Conservation (phyloP, 2,888 invertebrate genomes). For the Ophion costatus region DNA sequence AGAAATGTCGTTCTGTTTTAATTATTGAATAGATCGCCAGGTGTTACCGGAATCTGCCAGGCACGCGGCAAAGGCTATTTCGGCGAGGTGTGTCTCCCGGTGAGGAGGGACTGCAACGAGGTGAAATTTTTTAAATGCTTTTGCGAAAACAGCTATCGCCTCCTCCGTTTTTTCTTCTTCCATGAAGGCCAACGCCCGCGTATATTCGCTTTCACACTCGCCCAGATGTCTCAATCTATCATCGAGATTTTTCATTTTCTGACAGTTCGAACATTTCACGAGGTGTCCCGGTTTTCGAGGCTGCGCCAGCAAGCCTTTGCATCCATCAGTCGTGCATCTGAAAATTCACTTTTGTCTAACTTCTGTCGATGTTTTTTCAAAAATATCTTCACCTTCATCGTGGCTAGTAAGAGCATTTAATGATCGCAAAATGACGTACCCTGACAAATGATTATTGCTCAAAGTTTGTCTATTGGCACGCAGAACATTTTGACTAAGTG, state of each 20-base stretch:
- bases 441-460: background rate
- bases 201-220: slow-evolving; percentile 84
- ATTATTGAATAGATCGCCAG: slow-evolving; percentile 64
- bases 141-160: slow-evolving; percentile 85
- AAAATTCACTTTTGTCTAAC: background rate
- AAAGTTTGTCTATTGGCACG: no score
- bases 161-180: slow-evolving; percentile 85
- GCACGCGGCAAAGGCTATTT: slow-evolving; percentile 89
- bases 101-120: slow-evolving; percentile 88
- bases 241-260: slow-evolving; percentile 84
- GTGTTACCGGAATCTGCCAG: slow-evolving; percentile 86
- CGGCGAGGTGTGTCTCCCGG: slow-evolving; percentile 88
- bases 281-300: slow-evolving; percentile 81
- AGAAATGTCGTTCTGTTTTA: background rate
- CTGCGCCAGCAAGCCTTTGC: slow-evolving; percentile 83
- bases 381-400: background rate
- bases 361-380: background rate
- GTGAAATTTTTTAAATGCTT: slow-evolving; percentile 87
- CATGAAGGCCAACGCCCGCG: slow-evolving; percentile 84
- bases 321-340: slow-evolving; percentile 85
- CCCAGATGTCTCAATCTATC: slow-evolving; percentile 82
- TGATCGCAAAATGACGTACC: background rate
- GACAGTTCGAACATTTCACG: slow-evolving; percentile 85
- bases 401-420: background rate
- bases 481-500: no score